These are phyloP conservation scores for Standfussiana lucernea DNA, from an alignment of 2,888 invertebrate species.

Conservation along the genomic window DNA sequence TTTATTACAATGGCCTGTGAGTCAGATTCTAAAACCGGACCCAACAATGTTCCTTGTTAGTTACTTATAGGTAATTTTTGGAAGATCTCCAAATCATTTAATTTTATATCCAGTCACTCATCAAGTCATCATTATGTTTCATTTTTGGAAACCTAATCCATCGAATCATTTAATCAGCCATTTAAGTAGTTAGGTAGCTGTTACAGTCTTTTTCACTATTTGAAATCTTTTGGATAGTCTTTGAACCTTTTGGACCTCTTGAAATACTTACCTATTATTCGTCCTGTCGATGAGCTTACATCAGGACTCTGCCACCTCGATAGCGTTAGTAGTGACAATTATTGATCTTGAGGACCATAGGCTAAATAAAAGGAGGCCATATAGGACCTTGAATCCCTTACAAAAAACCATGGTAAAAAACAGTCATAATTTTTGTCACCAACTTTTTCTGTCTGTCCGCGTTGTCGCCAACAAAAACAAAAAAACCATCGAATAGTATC, in stretches of 20 bases:
- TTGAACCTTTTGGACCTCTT: accelerated
- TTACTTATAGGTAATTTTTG: background rate
- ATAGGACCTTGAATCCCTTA: background rate
- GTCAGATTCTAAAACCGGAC: slow-evolving; percentile 37
- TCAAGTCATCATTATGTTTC: background rate
- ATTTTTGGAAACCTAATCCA: background rate
- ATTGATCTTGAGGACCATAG: background rate
- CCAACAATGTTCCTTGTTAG: background rate
- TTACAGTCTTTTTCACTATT: background rate
- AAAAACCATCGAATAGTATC: slow-evolving; percentile 53
- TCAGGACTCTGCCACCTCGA: background rate
- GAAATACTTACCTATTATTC: background rate
- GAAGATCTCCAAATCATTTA: background rate
- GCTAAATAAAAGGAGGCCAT: background rate
- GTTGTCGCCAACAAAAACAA: slow-evolving; percentile 16
- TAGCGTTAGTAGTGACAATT: background rate
- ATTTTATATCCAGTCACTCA: background rate
- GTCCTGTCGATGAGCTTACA: background rate
- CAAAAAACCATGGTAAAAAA: background rate
- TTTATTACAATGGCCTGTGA: slow-evolving; percentile 36
- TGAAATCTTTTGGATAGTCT: background rate
- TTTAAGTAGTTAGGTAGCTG: background rate
- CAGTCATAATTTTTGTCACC: background rate
- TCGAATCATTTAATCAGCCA: background rate
- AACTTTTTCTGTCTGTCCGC: background rate